Base-by-base conservation (phyloP, 2,113 vertebrate species). In the Paradisaea rubra region DNA sequence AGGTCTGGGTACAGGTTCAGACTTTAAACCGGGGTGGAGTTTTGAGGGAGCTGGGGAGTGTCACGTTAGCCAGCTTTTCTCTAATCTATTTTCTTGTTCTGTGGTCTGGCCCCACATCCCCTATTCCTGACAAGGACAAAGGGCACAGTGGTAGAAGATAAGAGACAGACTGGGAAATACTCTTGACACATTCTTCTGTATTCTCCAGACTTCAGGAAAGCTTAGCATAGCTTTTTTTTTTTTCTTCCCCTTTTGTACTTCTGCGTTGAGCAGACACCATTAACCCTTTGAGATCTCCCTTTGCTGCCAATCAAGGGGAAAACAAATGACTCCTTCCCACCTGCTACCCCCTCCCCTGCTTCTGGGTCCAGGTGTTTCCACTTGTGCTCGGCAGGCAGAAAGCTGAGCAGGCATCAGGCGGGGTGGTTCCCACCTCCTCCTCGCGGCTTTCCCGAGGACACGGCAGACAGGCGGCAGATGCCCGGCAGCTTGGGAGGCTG, bases 351-450 rank as follows among this genome's bases (percentile, higher is more conserved):
- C 13, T 22, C 80, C 31, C 25, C 28, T 37, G 49, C 49, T 52
- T 15, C 66, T 0, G 2, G 4, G 4, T 33, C 63, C 52, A 30
- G 50, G 42, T 7, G 1, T 41, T 86, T 31, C 71, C 53, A 13
- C 44, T 20, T 1, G 44, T 17, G 25, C 56, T 0, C 3, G 0
- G 2, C 60, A 23, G 73, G 69, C 82, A 22, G 88, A 49, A 33
- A 61, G 80, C 42, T 4, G 54, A 41, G 71, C 1, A 24, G 79
- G 50, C 33, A 25, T 16, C 53, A 30, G 83, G 44, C 5, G 60
- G 45, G 82, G 27, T 13, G 39, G 33, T 27, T 13, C 68, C 24
- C 30, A 24, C 33, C 71, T 30, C n/a, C 77, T 56, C n/a, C 45
- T 9, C 1, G 19, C n/a, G n/a, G 68, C 64, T 78, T 53, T 89